These are phyloP conservation scores for Intellagama lesueurii DNA, from an alignment of 2,797 vertebrate genomes.

Conservation along the genomic window DNA sequence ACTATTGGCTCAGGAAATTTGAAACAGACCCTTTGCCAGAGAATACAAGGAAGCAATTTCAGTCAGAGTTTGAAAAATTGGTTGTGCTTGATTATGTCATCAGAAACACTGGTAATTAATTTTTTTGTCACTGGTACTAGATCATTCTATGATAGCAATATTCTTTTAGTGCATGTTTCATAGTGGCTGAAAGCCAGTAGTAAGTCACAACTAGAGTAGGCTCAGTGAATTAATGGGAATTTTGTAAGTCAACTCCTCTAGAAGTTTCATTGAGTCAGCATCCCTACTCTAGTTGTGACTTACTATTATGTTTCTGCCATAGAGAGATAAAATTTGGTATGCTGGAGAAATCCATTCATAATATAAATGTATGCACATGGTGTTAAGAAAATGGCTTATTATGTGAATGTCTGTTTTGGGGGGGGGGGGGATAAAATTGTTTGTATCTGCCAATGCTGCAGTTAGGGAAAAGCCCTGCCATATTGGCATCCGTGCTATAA, in stretches of 20 bases:
- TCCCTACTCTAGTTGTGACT: too few relatives aligned
- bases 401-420: not conserved
- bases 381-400: too few relatives aligned
- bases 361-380: too few relatives aligned
- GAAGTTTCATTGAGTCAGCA: too few relatives aligned
- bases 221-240: too few relatives aligned
- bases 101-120: constrained; percentile 91
- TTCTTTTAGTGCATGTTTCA: not conserved
- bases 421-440: not conserved
- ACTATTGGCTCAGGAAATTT: constrained; percentile 96
- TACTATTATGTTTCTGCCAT: too few relatives aligned
- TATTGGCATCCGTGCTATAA: too few relatives aligned
- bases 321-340: too few relatives aligned
- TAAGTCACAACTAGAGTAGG: too few relatives aligned
- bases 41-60: constrained; percentile 96
- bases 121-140: not conserved
- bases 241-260: too few relatives aligned
- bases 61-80: constrained; percentile 95
- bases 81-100: constrained; percentile 96
- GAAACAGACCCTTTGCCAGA: constrained; percentile 95
- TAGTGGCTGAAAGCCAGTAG: too few relatives aligned
- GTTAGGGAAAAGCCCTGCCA: not conserved
- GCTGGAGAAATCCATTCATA: too few relatives aligned
- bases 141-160: not conserved
- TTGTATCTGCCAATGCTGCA: not conserved